Evolutionary conservation across 2,888 invertebrate genomes (phyloP), one percentile per base, ranked within the genome.

Genomic region (Augochlorella aurata): DNA sequence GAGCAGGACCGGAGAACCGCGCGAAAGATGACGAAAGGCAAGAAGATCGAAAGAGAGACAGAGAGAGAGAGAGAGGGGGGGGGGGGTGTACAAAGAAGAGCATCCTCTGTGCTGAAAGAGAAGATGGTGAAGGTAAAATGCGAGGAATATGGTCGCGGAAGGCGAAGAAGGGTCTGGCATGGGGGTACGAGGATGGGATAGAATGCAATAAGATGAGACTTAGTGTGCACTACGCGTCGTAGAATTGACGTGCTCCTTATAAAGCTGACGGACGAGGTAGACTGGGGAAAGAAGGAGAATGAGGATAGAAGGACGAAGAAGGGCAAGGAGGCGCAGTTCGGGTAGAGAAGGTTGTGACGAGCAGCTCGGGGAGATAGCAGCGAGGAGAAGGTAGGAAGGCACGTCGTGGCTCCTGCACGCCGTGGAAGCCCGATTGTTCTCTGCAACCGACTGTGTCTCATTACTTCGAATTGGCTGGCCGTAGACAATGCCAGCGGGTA

Each of bases 381-480:
- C 67, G n/a, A 74, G 52, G 85, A 82, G 86, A 82, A 82, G 87
- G 87, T 86, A 84, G 86, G 81, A 87, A 89, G 84, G 89, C 88
- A 88, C 85, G 88, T 88, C 84, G 86, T 83, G 88, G 85, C 83
- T 88, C 79, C 86, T 84, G 85, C 86, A 85, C 85, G 86, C 85
- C 71, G 77, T 80, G 74, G 82, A 84, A 87, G 87, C 85, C 89
- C 93, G 91, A 93, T 93, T 92, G 93, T 92, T 93, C 93, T 92
- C 88, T 87, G 90, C 90, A 90, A 91, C 90, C 90, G 90, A 90
- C 89, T 92, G 90, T 92, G 91, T 91, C 92, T 92, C 92, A 91
- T 93, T 93, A 93, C 92, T 92, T 93, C 92, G 90, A 90, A 93
- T 92, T 91, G 92, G 92, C 90, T 92, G 91, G 88, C 88, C 89